A percentile compares a stretch with the other conserved stretches of the same genome.
Evolutionary conservation across 1,140 invertebrate species (phyloP).

Genomic region (Psix sp.): DNA sequence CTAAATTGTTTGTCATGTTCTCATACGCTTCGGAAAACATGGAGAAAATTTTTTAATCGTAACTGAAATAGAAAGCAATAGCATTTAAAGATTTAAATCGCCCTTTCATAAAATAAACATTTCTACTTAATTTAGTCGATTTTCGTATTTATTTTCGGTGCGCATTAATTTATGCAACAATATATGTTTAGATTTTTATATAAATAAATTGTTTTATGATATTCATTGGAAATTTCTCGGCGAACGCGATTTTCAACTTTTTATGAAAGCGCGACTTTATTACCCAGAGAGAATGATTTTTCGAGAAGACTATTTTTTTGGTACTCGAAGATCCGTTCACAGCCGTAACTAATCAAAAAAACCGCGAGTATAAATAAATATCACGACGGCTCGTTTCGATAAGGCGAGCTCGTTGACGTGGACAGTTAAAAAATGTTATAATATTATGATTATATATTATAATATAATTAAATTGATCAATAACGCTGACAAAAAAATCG

Average conservation of each 20-base stretch:
- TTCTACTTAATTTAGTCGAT: too few species aligned
- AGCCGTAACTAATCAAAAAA: neutral
- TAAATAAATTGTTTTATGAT: too few species aligned
- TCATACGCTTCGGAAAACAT: conserved; percentile 4
- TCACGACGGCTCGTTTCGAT: conserved; percentile 23
- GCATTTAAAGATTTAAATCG: too few species aligned
- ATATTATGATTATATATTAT: conserved; percentile 41
- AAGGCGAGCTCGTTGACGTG: conserved; percentile 2
- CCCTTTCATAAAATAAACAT: too few species aligned
- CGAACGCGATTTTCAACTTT: conserved; percentile 33
- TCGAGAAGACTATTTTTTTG: conserved; percentile 20
- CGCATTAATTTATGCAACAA: too few species aligned
- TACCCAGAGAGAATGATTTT: conserved; percentile 29
- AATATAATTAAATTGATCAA: conserved; percentile 54
- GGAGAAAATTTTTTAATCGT: conserved; percentile 1
- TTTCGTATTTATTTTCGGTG: too few species aligned
- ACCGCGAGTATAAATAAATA: conserved; percentile 30
- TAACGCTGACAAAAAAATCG: conserved; percentile 37
- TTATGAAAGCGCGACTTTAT: conserved; percentile 16
- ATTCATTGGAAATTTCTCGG: too few species aligned
- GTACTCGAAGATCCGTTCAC: neutral
- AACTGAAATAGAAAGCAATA: conserved; percentile 11
- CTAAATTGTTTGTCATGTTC: conserved; percentile 35
- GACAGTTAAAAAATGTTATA: conserved; percentile 28
- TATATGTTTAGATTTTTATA: too few species aligned